phyloP scores from a whole-genome alignment of 2,113 vertebrate species.

The Hippocampus comes region DNA sequence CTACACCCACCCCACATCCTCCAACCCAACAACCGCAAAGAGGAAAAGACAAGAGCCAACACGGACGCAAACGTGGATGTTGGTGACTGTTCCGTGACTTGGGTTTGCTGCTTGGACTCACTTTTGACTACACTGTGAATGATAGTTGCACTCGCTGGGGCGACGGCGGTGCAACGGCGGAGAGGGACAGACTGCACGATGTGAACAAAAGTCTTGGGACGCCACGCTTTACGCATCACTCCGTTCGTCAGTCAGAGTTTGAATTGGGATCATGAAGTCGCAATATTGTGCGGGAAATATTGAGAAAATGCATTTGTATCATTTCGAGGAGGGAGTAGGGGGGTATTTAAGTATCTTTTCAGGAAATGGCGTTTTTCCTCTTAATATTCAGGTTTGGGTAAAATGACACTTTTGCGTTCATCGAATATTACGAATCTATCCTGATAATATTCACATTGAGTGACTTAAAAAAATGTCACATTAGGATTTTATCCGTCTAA shows the following conservation, averaged over 20 bases:
- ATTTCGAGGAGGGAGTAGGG: too few relatives aligned
- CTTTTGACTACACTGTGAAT: conserved; percentile 53
- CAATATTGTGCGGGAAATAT: too few relatives aligned
- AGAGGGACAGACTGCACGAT: conserved; percentile 1
- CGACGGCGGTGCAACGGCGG: conserved; percentile 20
- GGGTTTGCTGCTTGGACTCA: conserved; percentile 43
- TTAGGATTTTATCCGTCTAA: too few relatives aligned
- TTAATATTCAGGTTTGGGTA: too few relatives aligned
- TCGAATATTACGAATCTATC: neutral
- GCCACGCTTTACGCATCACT: neutral
- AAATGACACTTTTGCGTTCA: neutral
- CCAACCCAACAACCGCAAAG: neutral
- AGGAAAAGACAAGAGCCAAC: conserved; percentile 31
- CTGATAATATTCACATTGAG: neutral
- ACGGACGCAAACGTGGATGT: conserved; percentile 32
- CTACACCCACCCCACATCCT: neutral
- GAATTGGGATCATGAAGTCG: too few relatives aligned
- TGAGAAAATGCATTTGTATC: too few relatives aligned
- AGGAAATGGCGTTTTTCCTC: too few relatives aligned
- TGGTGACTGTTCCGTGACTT: conserved; percentile 25
- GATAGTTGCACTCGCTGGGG: conserved; percentile 35
- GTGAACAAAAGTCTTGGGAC: conserved; percentile 5
- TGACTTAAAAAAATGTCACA: neutral
- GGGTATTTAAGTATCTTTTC: too few relatives aligned
- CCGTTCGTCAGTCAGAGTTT: neutral